Percentiles rank a stretch among this genome's conserved stretches.
Evolutionary conservation across 2,888 invertebrate genomes (phyloP).

Genomic region (Teinopalpus imperialis): DNA sequence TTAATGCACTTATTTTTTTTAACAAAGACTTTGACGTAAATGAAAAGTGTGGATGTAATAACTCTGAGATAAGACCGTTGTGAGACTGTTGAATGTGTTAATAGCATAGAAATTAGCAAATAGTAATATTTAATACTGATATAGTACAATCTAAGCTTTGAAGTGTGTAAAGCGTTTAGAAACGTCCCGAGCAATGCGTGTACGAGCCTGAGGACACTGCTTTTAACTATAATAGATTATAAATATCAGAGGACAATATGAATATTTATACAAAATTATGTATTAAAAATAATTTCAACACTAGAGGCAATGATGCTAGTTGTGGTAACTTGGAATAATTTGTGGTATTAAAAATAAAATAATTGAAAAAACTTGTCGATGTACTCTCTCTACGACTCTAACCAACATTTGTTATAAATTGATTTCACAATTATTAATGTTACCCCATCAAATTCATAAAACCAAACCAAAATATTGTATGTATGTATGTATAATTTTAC

Average conservation of each 20-base stretch:
- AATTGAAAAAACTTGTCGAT: not conserved
- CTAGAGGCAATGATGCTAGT: slow-evolving; percentile 51
- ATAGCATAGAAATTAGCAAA: slow-evolving; percentile 14
- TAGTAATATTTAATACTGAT: slow-evolving; percentile 25
- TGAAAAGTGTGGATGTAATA: slow-evolving; percentile 42
- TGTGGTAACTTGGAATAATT: slow-evolving; percentile 32
- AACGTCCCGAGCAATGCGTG: slow-evolving; percentile 25
- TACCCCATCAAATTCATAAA: too few species aligned
- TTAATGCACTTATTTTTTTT: slow-evolving; percentile 41
- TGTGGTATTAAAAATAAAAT: slow-evolving; percentile 29
- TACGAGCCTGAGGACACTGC: slow-evolving; percentile 38
- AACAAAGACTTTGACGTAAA: slow-evolving; percentile 29
- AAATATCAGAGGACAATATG: slow-evolving; percentile 62
- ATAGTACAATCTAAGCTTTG: slow-evolving; percentile 35
- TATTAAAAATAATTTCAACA: slow-evolving; percentile 36
- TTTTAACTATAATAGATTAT: slow-evolving; percentile 40
- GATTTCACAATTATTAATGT: too few species aligned
- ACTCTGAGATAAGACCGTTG: slow-evolving; percentile 46
- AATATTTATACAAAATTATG: slow-evolving; percentile 40
- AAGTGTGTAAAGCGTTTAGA: slow-evolving; percentile 15
- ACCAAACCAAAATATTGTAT: too few species aligned
- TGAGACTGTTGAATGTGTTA: slow-evolving; percentile 53
- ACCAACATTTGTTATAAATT: too few species aligned
- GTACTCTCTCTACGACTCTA: too few species aligned
- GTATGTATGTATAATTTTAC: too few species aligned